Percentiles rank a stretch among this genome's conserved stretches.
phyloP scores from a whole-genome alignment of 2,888 invertebrate genomes.

The Azorinus chamasolen region DNA sequence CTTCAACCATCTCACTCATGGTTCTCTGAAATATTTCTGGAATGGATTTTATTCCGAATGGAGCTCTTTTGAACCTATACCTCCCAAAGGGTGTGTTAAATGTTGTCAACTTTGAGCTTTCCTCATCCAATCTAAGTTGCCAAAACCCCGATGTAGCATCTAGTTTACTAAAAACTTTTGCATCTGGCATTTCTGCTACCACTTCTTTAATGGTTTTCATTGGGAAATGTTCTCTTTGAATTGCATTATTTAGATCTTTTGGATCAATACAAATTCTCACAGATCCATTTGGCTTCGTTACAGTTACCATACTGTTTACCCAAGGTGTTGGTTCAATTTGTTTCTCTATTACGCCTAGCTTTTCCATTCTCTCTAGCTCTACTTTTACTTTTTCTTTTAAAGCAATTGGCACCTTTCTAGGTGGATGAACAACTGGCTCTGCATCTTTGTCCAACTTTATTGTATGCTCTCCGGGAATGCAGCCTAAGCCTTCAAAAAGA shows the following conservation, averaged over 20 bases:
- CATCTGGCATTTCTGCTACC: slow-evolving; percentile 33
- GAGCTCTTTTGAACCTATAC: slow-evolving; percentile 36
- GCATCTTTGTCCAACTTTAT: slow-evolving; percentile 45
- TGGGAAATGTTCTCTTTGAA: slow-evolving; percentile 53
- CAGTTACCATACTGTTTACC: slow-evolving; percentile 64
- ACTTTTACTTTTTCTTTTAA: slow-evolving; percentile 47
- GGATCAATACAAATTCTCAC: slow-evolving; percentile 62
- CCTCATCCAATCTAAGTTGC: slow-evolving; percentile 33
- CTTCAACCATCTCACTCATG: slow-evolving; percentile 39
- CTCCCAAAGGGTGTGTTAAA: slow-evolving; percentile 49
- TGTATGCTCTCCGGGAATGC: slow-evolving; percentile 26
- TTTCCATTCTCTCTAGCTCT: slow-evolving; percentile 56
- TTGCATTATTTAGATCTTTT: slow-evolving; percentile 60
- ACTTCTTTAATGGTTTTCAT: slow-evolving; percentile 61
- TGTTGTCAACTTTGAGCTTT: slow-evolving; percentile 31
- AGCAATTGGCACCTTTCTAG: slow-evolving; percentile 54
- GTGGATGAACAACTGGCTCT: slow-evolving; percentile 53
- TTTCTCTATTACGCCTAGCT: slow-evolving; percentile 42
- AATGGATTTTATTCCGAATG: slow-evolving; percentile 52
- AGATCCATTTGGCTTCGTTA: slow-evolving; percentile 35
- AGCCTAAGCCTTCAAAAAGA: slow-evolving; percentile 51
- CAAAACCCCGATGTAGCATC: slow-evolving; percentile 49
- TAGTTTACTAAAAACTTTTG: slow-evolving; percentile 37
- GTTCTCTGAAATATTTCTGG: slow-evolving; percentile 41
- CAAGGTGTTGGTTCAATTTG: slow-evolving; percentile 58